These are phyloP conservation scores for Crotalus helleri DNA, from an alignment of 2,113 vertebrate genomes.

Conservation along the genomic window DNA sequence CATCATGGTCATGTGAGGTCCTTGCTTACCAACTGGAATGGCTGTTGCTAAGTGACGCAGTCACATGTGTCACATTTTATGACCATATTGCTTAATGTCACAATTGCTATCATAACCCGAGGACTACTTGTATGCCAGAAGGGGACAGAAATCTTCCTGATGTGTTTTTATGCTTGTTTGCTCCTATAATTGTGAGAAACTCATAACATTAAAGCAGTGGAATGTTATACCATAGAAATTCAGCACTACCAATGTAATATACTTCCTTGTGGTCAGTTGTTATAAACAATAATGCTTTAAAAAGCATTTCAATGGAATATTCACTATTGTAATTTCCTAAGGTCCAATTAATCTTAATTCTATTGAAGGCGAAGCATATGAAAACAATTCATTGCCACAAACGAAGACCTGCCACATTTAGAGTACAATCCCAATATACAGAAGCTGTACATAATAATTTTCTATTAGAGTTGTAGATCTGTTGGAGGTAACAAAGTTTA, in stretches of 20 bases:
- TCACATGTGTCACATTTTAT: background rate
- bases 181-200: constrained; percentile 37
- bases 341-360: constrained; percentile 18
- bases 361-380: constrained; percentile 13
- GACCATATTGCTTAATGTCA: background rate
- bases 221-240: constrained; percentile 12
- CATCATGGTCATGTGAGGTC: background rate
- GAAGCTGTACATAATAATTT: constrained; percentile 9
- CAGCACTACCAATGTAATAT: background rate
- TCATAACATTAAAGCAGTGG: constrained; percentile 38
- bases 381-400: constrained; percentile 3
- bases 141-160: constrained; percentile 23
- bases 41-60: background rate
- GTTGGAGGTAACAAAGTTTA: constrained; percentile 14
- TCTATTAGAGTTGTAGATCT: constrained; percentile 25
- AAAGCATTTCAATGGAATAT: constrained; percentile 18
- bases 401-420: constrained; percentile 31
- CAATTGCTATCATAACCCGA: background rate
- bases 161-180: constrained; percentile 29
- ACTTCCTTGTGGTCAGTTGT: background rate
- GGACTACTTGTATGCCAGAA: background rate
- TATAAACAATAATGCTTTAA: background rate
- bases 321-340: constrained; percentile 36
- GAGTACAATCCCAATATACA: constrained; percentile 28
- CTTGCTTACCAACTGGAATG: background rate